Base-by-base conservation (phyloP, 2,888 invertebrate species). In the Gerris lacustris region DNA sequence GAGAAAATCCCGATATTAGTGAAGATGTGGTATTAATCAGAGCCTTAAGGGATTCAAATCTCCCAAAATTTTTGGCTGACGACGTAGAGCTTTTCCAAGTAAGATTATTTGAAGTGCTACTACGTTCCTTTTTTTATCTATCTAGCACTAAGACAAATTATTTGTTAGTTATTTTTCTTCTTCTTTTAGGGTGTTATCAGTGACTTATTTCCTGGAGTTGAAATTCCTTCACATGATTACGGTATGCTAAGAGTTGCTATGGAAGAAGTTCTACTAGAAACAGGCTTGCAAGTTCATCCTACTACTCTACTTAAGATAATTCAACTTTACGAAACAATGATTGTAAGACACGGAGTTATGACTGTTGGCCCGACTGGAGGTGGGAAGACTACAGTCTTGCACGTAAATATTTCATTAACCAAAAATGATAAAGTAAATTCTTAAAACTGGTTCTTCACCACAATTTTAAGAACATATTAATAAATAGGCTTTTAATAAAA, bases 331-430 rank as follows among this genome's bases (percentile, higher is more conserved):
- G 94, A 94, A 79, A 94, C 94, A 0, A 91, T 94, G 91, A 87
- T 90, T 74, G 93, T 94, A 5, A 84, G 94, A 18, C 94, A 94
- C 86, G 94, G 94, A 5, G 94, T 94, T 0, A 94, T 95, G 94
- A 81, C 93, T 73, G 94, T 94, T 0, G 94, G 94, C 0, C 93
- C 93, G 0, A 92, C 94, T 0, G 94, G 93, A 0, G 89, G 92
- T 5, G 94, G 94, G 5, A 94, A 94, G 80, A 88, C 90, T 0
- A 85, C 89, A 0, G 86, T 91, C 7, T 83, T 94, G 69, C 83
- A 85, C 76, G 90, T 90, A 80, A 81, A 82, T 76, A 64, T 44
- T 31, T 66, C n/a, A 67, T 31, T 69, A 5, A 31, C 31, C 31
- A 31, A 31, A 31, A 31, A 31, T 31, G 31, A 31, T 31, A 2